Base-by-base conservation (phyloP, 1,140 invertebrate species). In the Sipha flava region DNA sequence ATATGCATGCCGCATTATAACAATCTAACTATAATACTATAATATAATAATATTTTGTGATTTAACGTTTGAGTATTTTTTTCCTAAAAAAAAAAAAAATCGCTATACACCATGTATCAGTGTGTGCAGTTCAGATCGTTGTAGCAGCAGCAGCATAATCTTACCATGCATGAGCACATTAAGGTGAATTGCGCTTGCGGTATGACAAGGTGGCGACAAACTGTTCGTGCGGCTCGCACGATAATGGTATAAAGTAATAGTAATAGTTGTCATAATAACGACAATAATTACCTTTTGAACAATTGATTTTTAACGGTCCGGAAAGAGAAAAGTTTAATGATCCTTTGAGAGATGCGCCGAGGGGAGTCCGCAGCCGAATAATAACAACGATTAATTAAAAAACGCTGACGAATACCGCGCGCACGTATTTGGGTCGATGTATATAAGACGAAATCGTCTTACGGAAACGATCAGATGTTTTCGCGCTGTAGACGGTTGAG, bases 311-410 rank as follows among this genome's bases (percentile, higher is more conserved):
- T 77, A 77, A 77, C 73, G 73, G 73, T 77, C 34, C 34, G 73
- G 73, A 77, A 77, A 77, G 34, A 59, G 73, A 23, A 77, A 77
- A 77, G 73, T 77, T 77, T 77, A 77, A 77, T 77, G 73, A 77
- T 77, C 52, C 72, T 75, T 59, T 77, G 73, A 59, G 34, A 34
- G 34, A 23, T 52, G 52, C 73, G 16, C 47, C 29, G 10, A 10
- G 37, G 21, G 73, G 73, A 26, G 73, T 59, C 21, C 73, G 4
- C 29, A 59, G 1, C 16, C 26, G 21, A 37, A 77, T 77, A 77
- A 77, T 77, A 59, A 77, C 73, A 21, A 57, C 73, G 73, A 77
- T 59, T 57, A 77, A 77, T 77, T 59, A 77, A 59, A 77, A 77
- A 37, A 57, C 23, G 73, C 52, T 43, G 73, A 77, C 49, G 49